Base-by-base conservation (phyloP, 2,888 invertebrate genomes). In the Marasmarcha lunaedactyla region DNA sequence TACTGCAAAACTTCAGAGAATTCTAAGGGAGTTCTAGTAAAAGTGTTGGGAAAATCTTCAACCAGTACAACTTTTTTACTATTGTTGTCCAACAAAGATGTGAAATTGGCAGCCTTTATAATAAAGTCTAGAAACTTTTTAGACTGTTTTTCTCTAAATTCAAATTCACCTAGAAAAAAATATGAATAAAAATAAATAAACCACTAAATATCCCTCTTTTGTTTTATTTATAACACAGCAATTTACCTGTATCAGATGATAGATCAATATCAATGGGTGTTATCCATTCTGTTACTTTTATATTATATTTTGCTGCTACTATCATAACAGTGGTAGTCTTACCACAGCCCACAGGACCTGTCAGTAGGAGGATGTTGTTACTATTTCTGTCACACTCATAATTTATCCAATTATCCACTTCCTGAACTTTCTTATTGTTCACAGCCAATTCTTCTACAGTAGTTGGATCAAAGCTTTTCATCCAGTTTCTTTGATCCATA, bases 331-430 rank as follows among this genome's bases (percentile, higher is more conserved):
- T 88, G 1, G 89, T 86, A 1, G 94, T 92, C 76, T 96, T 96
- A 0, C 94, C 95, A 59, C 89, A 87, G 0, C 96, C 96, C 1
- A 94, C 87, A 14, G 95, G 93, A 0, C 96, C 96, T 5, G 90
- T 90, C 14, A 96, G 51, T 2, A 95, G 63, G 30, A 95, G 71
- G 47, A 92, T 86, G 38, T 85, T 74, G 46, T 77, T 68, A 39
- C 52, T 54, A 41, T 65, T 72, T 10, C 44, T 54, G 13, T 47
- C 45, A 46, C 61, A 57, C 0, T 72, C 67, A 20, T 52, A 55
- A 56, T 61, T 79, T 36, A 93, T 51, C 93, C 93, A 93, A 15
- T 84, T 74, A 51, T 89, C 87, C 27, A 93, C 76, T 70, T 93
- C 93, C 52, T 85, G 84, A 2, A 92, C 65, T 68, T 93, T 93